Evolutionary conservation across 35 echinoderm and acorn worm species (phyloP), one percentile per base, ranked within the genome.

Genomic region (Diadema setosum): DNA sequence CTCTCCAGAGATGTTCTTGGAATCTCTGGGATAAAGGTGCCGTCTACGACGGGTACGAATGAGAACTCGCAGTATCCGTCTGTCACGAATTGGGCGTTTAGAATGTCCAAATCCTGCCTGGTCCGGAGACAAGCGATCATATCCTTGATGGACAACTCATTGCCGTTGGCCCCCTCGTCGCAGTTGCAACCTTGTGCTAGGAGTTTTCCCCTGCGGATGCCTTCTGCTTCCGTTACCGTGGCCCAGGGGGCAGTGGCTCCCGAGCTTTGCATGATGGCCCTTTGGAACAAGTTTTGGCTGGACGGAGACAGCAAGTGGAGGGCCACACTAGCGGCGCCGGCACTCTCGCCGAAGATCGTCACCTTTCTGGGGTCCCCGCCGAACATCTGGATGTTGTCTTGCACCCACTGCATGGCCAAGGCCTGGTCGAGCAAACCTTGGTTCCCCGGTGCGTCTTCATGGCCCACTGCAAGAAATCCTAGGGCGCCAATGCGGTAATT

Each of bases 271-370:
- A 98, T 65, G 33, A 92, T 92, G 37, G 96, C 96, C 18, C 96
- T 25, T 39, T 91, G 63, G 26, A 98, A 98, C 1, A 91, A 82
- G 27, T 83, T 55, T 21, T 82, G 70, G 75, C 92, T 94, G 30
- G 81, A 18, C 11, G 82, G 85, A 5, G 96, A 98, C 11, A 94
- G 23, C 70, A 98, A 84, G 16, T 98, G 96, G 20, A 94, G 83
- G 29, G 80, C 52, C 15, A 94, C 84, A 81, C 96, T 98, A 40
- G 92, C 96, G 5, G 96, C 59, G 5, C 96, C 96, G 12, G 96
- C 96, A 86, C 96, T 98, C 82, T 98, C 96, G 4, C 88, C 84
- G 84, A 98, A 98, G 11, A 98, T 26, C 1, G 96, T 98, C 1
- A 98, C 92, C 24, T 81, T 65, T 4, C 89, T 81, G 3, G 81